These are phyloP conservation scores for Psettodes erumei DNA, from an alignment of 2,113 vertebrate species.

Conservation along the genomic window DNA sequence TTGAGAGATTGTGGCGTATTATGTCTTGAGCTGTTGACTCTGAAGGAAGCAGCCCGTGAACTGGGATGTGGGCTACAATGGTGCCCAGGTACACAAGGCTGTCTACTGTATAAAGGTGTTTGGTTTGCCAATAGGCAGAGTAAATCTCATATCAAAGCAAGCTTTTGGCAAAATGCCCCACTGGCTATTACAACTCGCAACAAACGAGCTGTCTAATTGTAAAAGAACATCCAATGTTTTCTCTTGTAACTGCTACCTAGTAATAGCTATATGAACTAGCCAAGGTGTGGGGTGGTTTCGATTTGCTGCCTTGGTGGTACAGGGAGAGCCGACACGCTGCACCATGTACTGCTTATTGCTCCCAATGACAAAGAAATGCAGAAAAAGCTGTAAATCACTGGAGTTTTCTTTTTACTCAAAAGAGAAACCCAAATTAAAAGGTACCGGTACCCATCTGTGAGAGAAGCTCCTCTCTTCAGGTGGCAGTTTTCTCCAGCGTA, in stretches of 20 bases:
- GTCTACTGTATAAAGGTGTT: conserved; percentile 8
- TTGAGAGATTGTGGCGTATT: conserved; percentile 8
- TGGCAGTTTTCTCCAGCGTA: conserved; percentile 88
- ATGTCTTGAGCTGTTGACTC: conserved; percentile 8
- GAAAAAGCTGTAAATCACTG: background rate
- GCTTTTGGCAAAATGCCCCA: background rate
- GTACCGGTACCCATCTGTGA: conserved; percentile 84
- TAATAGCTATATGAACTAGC: background rate
- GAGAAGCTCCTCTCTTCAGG: conserved; percentile 84
- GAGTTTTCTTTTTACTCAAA: conserved; percentile 4
- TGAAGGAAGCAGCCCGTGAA: conserved; percentile 8
- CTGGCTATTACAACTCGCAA: background rate
- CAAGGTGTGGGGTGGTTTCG: background rate
- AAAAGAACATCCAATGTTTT: background rate
- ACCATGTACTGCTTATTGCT: conserved; percentile 29
- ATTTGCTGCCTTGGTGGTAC: background rate
- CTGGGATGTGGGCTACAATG: background rate
- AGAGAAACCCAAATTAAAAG: conserved; percentile 2
- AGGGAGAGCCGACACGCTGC: background rate
- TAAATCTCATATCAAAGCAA: too few species aligned
- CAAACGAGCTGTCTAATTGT: background rate
- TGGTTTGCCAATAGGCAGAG: background rate
- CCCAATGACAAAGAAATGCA: conserved; percentile 13
- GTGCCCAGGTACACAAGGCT: background rate
- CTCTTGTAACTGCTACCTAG: background rate